Evolutionary conservation across 2,888 invertebrate genomes (phyloP), one percentile per base, ranked within the genome.

Genomic region (Sminthurides aquaticus): DNA sequence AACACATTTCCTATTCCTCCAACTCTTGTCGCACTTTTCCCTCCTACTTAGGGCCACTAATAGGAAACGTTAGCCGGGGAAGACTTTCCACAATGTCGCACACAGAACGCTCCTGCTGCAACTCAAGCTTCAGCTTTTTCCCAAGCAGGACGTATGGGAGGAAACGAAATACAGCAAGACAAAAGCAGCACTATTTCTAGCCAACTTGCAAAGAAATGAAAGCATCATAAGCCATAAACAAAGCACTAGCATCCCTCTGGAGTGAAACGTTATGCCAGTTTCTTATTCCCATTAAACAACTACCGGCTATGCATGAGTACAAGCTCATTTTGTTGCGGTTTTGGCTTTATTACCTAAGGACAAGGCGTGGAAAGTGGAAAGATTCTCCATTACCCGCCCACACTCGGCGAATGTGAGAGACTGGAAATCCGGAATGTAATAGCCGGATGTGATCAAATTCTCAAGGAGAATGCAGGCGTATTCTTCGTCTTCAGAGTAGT

Each of bases 401-500:
- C 67, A 69, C 60, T 74, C 69, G 22, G 67, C 65, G 25, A 74
- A 49, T 22, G 55, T 29, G 22, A 67, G 24, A 20, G 52, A 59
- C 11, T 57, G 49, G 28, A 59, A 71, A 8, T 64, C 62, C 49
- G 74, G 72, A 26, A 65, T 71, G 59, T 69, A 69, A 58, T 64
- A 69, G n/a, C 66, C 67, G n/a, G 57, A 43, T 34, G 68, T 66
- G 34, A 69, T 66, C 60, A 74, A 62, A 57, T 74, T 70, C 55
- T 74, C 72, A 65, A 74, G 57, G 34, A 74, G 18, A 2, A 74
- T 24, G 34, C 74, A 72, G 11, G 69, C 65, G 49, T 72, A 74
- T 3, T 67, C 66, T 34, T 72, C 71, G 11, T 67, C 72, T 52
- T 72, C 71, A 1, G 65, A 65, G 57, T 67, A 70, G 52, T 64